Percentiles rank a stretch among this genome's conserved stretches.
Conservation (phyloP, 1,140 invertebrate species). For the Heliconius eleuchia region DNA sequence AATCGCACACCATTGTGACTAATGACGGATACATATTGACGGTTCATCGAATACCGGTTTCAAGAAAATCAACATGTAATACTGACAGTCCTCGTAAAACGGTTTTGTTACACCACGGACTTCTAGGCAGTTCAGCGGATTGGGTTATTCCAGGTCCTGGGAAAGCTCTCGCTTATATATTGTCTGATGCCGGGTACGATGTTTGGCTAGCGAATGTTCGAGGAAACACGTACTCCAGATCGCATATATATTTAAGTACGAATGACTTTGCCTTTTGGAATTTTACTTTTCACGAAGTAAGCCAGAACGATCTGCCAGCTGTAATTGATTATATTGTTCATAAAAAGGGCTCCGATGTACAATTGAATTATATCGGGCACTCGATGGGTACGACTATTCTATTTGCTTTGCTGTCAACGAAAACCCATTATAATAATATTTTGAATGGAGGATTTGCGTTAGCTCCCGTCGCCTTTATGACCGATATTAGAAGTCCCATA, state of each 20-base stretch:
- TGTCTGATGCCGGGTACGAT: slow-evolving; percentile 84
- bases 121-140: slow-evolving; percentile 88
- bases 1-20: slow-evolving; percentile 86
- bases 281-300: slow-evolving; percentile 87
- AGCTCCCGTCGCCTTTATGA: slow-evolving; percentile 88
- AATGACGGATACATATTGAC: slow-evolving; percentile 88
- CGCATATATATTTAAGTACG: slow-evolving; percentile 76
- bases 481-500: slow-evolving; percentile 86
- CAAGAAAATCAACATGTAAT: slow-evolving; percentile 49
- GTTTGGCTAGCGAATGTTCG: slow-evolving; percentile 86
- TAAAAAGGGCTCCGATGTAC: slow-evolving; percentile 76
- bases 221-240: slow-evolving; percentile 84
- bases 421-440: slow-evolving; percentile 86
- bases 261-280: slow-evolving; percentile 84
- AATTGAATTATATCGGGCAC: slow-evolving; percentile 87
- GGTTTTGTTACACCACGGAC: slow-evolving; percentile 89
- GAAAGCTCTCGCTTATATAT: slow-evolving; percentile 83
- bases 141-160: slow-evolving; percentile 87
- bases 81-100: slow-evolving; percentile 59
- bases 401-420: slow-evolving; percentile 85
- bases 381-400: slow-evolving; percentile 85
- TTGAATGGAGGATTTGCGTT: slow-evolving; percentile 84
- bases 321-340: slow-evolving; percentile 87
- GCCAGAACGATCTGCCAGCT: slow-evolving; percentile 87
- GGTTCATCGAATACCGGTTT: slow-evolving; percentile 86